Conservation (phyloP, 2,888 invertebrate species). For the Gryllus longicercus region DNA sequence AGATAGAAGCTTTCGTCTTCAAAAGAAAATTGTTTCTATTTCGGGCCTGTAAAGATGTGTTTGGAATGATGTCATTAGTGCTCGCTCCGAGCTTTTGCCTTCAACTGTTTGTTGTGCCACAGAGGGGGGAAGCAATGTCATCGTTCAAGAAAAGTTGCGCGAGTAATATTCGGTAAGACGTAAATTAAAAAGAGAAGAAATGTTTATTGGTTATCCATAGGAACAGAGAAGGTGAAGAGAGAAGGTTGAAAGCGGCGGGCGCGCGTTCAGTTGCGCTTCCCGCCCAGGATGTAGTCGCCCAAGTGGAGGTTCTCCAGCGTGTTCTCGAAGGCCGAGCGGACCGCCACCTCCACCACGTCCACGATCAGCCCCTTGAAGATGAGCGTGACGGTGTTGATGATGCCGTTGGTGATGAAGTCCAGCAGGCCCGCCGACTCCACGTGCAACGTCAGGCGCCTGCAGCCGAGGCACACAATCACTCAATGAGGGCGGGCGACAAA, state of each 20-base stretch:
- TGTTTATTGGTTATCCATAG: neutral
- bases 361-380: conserved; percentile 20
- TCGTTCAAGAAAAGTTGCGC: no score
- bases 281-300: conserved; percentile 3
- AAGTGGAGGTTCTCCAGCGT: neutral
- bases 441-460: neutral
- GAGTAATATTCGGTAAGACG: no score
- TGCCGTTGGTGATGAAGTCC: conserved; percentile 6
- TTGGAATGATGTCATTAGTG: no score
- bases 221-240: neutral
- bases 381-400: neutral
- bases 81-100: no score
- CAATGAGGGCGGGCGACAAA: no score
- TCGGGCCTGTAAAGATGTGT: no score
- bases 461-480: no score
- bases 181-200: neutral
- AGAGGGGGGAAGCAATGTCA: no score
- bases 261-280: neutral
- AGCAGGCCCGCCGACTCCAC: neutral
- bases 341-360: conserved; percentile 20
- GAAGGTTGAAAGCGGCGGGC: neutral
- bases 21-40: no score
- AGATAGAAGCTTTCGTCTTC: no score
- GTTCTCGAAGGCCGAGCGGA: neutral
- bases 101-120: no score